Percentiles rank a stretch among this genome's conserved stretches.
Evolutionary conservation across 2,113 vertebrate species (phyloP).

Genomic region (Hemicordylus capensis): DNA sequence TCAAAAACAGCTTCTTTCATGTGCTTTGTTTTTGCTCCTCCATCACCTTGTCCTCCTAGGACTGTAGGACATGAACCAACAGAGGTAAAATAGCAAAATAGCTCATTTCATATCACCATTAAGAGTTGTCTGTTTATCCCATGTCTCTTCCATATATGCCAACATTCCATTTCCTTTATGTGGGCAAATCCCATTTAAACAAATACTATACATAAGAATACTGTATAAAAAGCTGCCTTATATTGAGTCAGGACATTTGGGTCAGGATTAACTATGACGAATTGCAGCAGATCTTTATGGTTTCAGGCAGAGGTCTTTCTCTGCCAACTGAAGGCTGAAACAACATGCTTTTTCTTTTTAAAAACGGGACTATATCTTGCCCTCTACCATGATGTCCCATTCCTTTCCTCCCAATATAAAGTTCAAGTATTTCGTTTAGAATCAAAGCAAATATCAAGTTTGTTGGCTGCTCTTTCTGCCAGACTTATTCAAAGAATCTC

Average conservation of each 20-base stretch:
- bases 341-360: no score
- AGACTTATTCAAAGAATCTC: neutral
- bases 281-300: no score
- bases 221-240: no score
- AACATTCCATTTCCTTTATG: neutral
- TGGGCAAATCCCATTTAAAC: neutral
- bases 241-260: no score
- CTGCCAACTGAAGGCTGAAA: no score
- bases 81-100: neutral
- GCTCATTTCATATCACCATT: neutral
- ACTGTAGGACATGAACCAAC: slow-evolving; percentile 48
- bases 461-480: neutral
- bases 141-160: neutral
- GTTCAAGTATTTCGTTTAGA: neutral
- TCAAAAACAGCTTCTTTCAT: slow-evolving; percentile 86
- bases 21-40: slow-evolving; percentile 73
- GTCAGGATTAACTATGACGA: no score
- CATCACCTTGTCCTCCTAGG: slow-evolving; percentile 63
- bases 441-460: neutral
- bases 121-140: no score
- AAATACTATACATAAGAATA: no score
- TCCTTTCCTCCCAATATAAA: neutral
- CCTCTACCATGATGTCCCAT: neutral
- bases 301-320: no score
- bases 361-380: neutral